Conservation (phyloP, 1,140 invertebrate species). For the Galendromus occidentalis region DNA sequence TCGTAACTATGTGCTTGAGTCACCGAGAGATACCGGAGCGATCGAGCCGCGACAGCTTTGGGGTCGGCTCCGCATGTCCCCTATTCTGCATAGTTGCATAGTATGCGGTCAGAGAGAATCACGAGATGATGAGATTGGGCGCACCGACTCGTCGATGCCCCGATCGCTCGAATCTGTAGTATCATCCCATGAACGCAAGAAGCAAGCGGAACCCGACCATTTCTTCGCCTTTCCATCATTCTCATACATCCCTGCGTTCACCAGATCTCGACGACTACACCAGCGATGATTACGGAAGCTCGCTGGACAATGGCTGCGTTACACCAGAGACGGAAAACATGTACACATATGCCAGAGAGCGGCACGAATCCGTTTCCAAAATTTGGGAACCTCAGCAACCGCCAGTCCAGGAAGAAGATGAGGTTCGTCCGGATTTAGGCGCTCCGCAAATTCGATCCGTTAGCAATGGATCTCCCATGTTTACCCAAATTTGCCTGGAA, state of each 20-base stretch:
- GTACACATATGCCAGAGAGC: background rate
- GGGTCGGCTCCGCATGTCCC: no score
- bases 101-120: no score
- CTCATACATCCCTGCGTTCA: background rate
- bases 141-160: no score
- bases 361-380: background rate
- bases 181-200: no score
- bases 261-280: slow-evolving; percentile 13
- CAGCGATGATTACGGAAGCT: slow-evolving; percentile 13
- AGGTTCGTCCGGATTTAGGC: background rate
- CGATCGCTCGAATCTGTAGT: slow-evolving; percentile 14
- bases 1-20: no score
- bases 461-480: slow-evolving; percentile 1
- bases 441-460: slow-evolving; percentile 7
- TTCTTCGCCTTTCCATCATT: slow-evolving; percentile 17
- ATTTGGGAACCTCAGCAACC: slow-evolving; percentile 9
- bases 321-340: background rate
- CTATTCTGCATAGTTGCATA: no score
- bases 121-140: no score
- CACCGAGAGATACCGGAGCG: no score
- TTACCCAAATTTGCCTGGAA: slow-evolving; percentile 5
- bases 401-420: background rate
- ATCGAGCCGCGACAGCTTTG: no score
- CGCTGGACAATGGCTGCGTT: background rate
- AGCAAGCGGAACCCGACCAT: no score